These are phyloP conservation scores for Rotaria socialis DNA, from an alignment of 2,888 invertebrate genomes.

Conservation along the genomic window DNA sequence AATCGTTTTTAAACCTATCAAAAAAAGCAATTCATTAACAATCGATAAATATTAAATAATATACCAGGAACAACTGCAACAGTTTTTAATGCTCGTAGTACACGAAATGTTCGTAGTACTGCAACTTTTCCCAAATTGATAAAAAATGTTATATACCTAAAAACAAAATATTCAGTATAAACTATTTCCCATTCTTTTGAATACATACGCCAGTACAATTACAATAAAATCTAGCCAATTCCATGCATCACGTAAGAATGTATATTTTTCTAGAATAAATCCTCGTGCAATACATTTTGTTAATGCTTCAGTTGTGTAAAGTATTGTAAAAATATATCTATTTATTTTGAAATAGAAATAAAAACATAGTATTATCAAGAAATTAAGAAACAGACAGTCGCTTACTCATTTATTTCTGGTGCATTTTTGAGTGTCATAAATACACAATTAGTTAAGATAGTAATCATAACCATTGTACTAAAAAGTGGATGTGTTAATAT, in stretches of 20 bases:
- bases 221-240: conserved; percentile 99
- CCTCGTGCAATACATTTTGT: conserved; percentile 99
- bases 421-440: conserved; percentile 77
- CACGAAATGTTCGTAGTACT: conserved; percentile 97
- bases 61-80: conserved; percentile 99
- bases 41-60: not conserved
- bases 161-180: not conserved
- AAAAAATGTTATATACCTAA: conserved; percentile 97
- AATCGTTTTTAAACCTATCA: conserved; percentile 91
- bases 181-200: not conserved
- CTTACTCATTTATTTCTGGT: conserved; percentile 95
- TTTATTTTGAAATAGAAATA: conserved; percentile 57
- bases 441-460: conserved; percentile 96
- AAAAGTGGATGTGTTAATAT: conserved; percentile 95
- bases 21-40: conserved; percentile 17
- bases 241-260: conserved; percentile 99
- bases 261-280: conserved; percentile 97
- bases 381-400: conserved; percentile 53
- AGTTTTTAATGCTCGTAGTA: conserved; percentile 97
- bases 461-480: conserved; percentile 94
- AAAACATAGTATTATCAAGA: conserved; percentile 46
- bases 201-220: conserved; percentile 89
- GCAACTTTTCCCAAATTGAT: conserved; percentile 97
- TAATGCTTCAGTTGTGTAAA: conserved; percentile 98
- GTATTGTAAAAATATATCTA: conserved; percentile 99